Conservation (phyloP, 2,888 invertebrate species). For the Drosophila mettleri region DNA sequence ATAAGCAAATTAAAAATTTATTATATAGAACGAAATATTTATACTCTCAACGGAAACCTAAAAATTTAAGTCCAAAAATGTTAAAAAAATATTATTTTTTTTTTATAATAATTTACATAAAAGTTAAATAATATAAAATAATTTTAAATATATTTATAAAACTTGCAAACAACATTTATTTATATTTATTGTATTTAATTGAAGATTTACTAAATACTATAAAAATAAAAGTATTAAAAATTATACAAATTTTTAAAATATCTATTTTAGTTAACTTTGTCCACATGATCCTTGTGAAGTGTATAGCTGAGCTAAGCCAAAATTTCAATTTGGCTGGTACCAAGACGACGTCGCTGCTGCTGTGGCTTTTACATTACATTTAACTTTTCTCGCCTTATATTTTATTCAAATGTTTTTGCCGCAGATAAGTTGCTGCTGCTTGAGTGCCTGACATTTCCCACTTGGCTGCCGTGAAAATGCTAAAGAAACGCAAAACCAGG, state of each 20-base stretch:
- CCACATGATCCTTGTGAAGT: conserved; percentile 1
- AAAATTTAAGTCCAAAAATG: background rate
- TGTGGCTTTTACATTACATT: conserved; percentile 73
- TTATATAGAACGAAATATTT: background rate
- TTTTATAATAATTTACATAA: too few species aligned
- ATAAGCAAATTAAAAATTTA: background rate
- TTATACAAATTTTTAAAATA: background rate
- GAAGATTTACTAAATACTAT: background rate
- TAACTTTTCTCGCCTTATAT: conserved; percentile 78
- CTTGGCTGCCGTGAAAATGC: conserved; percentile 68
- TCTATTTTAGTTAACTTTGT: background rate
- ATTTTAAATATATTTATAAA: background rate
- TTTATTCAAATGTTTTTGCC: conserved; percentile 72
- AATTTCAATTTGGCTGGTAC: conserved; percentile 46
- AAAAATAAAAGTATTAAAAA: background rate
- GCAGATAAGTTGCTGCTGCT: conserved; percentile 68
- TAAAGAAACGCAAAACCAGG: conserved; percentile 40
- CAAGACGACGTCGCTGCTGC: conserved; percentile 3
- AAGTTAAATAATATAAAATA: background rate
- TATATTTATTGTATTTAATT: background rate
- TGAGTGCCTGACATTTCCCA: conserved; percentile 70
- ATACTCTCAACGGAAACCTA: conserved; percentile 7
- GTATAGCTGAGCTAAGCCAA: conserved; percentile 24
- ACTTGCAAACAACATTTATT: too few species aligned
- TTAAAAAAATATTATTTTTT: background rate